Percentiles rank a stretch among this genome's conserved stretches.
Evolutionary conservation across 2,113 vertebrate genomes (phyloP).

Genomic region (Dromaius novaehollandiae): DNA sequence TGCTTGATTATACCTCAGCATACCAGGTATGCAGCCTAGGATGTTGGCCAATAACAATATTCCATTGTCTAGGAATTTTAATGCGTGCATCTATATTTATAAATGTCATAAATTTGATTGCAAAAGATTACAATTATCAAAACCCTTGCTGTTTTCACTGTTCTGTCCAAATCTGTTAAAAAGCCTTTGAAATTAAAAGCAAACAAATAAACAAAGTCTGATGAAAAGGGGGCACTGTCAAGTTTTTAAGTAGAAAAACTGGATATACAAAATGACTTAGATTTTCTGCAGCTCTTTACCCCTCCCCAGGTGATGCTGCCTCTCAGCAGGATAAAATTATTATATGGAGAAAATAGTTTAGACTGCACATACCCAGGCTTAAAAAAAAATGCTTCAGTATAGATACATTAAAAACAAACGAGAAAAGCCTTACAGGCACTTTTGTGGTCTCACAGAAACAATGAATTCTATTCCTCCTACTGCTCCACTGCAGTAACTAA

Average conservation of each 20-base stretch:
- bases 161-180: constrained; percentile 51
- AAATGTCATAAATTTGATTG: constrained; percentile 65
- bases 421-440: constrained; percentile 36
- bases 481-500: constrained; percentile 30
- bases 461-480: constrained; percentile 36
- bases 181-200: constrained; percentile 48
- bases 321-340: constrained; percentile 46
- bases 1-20: constrained; percentile 49
- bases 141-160: constrained; percentile 28
- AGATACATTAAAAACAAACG: constrained; percentile 52
- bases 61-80: constrained; percentile 61
- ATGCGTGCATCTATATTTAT: constrained; percentile 55
- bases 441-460: constrained; percentile 53
- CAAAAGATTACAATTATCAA: constrained; percentile 55
- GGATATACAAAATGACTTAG: constrained; percentile 11
- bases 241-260: constrained; percentile 7
- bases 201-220: constrained; percentile 58
- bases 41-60: constrained; percentile 66
- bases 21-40: constrained; percentile 49
- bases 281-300: constrained; percentile 40
- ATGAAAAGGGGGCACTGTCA: constrained; percentile 16
- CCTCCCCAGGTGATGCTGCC: constrained; percentile 47
- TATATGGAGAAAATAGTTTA: constrained; percentile 46
- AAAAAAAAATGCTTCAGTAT: constrained; percentile 53
- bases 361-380: constrained; percentile 16